Conservation (phyloP, 2,888 invertebrate species). For the Aradus depressus region DNA sequence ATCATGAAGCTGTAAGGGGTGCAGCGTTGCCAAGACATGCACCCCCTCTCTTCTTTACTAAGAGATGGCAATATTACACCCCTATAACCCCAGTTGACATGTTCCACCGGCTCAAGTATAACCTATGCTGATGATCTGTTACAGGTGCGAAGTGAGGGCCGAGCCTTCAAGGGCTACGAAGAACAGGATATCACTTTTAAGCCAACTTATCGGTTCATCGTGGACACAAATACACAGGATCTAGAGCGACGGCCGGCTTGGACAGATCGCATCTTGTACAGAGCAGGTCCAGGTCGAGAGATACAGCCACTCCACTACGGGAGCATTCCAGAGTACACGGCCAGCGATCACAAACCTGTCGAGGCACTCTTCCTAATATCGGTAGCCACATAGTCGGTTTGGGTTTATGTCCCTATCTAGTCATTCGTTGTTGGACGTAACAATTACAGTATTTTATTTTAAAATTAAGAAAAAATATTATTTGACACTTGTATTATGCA, state of each 20-base stretch:
- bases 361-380: slow-evolving; percentile 61
- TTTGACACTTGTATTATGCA: too few relatives aligned
- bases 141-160: slow-evolving; percentile 1
- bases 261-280: slow-evolving; percentile 84
- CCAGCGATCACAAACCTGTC: slow-evolving; percentile 90
- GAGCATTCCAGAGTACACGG: slow-evolving; percentile 59
- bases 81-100: too few relatives aligned
- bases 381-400: not conserved
- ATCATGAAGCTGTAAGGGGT: too few relatives aligned
- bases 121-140: too few relatives aligned
- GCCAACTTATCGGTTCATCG: slow-evolving; percentile 20
- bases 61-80: too few relatives aligned
- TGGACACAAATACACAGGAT: slow-evolving; percentile 19
- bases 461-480: too few relatives aligned
- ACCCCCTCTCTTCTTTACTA: too few relatives aligned
- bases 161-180: slow-evolving; percentile 17
- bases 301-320: slow-evolving; percentile 67
- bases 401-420: too few relatives aligned
- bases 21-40: too few relatives aligned
- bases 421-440: too few relatives aligned
- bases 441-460: too few relatives aligned
- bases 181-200: slow-evolving; percentile 20
- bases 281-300: slow-evolving; percentile 54
- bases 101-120: too few relatives aligned
- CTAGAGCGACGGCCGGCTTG: slow-evolving; percentile 61